A percentile compares a stretch with the other conserved stretches of the same genome.
Conservation (phyloP, 2,113 vertebrate species). For the Ardeotis arabs region DNA sequence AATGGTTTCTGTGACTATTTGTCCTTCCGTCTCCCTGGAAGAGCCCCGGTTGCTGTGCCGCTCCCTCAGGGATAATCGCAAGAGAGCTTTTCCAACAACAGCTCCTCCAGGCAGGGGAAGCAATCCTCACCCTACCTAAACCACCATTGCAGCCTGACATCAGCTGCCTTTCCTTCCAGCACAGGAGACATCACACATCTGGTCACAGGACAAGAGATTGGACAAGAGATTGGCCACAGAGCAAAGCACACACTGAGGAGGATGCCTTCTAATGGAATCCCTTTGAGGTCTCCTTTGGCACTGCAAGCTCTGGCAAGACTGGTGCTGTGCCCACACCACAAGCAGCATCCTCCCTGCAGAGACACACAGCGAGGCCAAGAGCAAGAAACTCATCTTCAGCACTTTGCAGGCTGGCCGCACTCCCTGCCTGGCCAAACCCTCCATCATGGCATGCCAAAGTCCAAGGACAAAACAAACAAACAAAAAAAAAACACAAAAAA, state of each 20-base stretch:
- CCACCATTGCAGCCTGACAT: background rate
- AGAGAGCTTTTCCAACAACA: background rate
- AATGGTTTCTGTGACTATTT: background rate
- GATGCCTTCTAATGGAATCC: background rate
- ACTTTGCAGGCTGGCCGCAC: background rate
- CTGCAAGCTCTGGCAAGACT: background rate
- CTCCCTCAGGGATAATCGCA: background rate
- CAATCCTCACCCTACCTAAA: background rate
- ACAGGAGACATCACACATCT: rapidly evolving
- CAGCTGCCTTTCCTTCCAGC: background rate
- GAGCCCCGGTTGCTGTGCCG: background rate
- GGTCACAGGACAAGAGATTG: background rate
- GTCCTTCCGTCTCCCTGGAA: background rate
- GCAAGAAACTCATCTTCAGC: background rate
- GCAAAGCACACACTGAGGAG: background rate
- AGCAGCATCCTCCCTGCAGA: background rate
- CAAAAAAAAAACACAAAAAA: background rate
- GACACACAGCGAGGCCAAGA: rapidly evolving
- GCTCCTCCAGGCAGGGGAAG: background rate
- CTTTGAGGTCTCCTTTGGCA: rapidly evolving
- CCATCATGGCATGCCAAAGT: background rate
- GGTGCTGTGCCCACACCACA: rapidly evolving
- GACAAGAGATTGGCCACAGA: background rate
- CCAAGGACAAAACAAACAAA: background rate
- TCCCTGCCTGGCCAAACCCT: background rate